These are phyloP conservation scores for Ichneumoninae sp. DNA, from an alignment of 2,888 invertebrate genomes.

Conservation along the genomic window DNA sequence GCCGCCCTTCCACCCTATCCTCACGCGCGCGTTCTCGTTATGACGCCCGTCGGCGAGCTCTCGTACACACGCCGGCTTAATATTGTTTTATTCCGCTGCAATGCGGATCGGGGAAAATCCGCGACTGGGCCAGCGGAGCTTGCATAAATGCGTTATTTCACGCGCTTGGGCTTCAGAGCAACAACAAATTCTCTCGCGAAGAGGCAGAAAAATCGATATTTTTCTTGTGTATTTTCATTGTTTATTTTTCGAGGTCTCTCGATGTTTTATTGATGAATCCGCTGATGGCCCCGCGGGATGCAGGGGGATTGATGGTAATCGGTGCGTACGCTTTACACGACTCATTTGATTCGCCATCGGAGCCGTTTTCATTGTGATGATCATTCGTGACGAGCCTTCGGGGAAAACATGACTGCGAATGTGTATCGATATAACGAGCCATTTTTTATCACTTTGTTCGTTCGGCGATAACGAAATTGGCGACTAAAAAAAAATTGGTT, in stretches of 20 bases:
- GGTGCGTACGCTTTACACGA: background rate
- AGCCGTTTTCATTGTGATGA: background rate
- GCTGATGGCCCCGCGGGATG: background rate
- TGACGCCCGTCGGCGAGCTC: conserved; percentile 44
- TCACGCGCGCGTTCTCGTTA: conserved; percentile 46
- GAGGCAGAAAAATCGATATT: conserved; percentile 13
- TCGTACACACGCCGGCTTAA: conserved; percentile 56
- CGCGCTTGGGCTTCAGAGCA: conserved; percentile 3
- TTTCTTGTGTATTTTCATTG: background rate
- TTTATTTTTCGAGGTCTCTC: background rate
- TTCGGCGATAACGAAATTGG: background rate
- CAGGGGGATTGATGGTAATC: background rate
- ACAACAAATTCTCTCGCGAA: background rate
- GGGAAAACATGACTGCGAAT: background rate
- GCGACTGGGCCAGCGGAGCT: conserved; percentile 34
- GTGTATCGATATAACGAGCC: background rate
- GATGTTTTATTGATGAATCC: background rate
- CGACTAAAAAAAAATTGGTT: background rate
- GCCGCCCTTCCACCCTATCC: background rate
- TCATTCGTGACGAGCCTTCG: background rate
- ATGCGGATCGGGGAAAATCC: conserved; percentile 59
- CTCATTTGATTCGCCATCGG: background rate
- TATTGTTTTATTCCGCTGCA: conserved; percentile 73
- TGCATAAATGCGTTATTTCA: conserved; percentile 48
- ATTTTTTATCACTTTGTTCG: background rate